These are phyloP conservation scores for Drosophila limbata DNA, from an alignment of 2,888 invertebrate species.

Conservation along the genomic window DNA sequence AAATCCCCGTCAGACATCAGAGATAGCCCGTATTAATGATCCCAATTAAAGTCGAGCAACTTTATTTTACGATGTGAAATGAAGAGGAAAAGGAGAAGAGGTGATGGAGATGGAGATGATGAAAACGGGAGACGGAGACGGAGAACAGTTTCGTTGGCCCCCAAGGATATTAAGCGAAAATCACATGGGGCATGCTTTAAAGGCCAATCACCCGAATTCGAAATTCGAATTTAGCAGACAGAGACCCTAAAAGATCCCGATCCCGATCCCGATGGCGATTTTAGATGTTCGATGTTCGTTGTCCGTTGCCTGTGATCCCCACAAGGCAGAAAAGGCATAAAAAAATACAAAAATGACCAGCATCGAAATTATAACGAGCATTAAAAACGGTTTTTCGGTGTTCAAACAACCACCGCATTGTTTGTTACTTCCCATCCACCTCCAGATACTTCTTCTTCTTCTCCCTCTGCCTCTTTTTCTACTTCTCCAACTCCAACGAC, in stretches of 20 bases:
- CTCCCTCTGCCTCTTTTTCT: background rate
- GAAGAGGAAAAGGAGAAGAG: background rate
- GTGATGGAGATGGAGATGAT: background rate
- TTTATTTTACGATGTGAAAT: slow-evolving; percentile 51
- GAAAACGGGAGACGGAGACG: background rate
- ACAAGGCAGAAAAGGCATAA: slow-evolving; percentile 5
- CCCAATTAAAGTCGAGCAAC: slow-evolving; percentile 65
- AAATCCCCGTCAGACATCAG: slow-evolving; percentile 11
- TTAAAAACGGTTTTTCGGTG: slow-evolving; percentile 68
- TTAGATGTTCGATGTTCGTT: slow-evolving; percentile 14
- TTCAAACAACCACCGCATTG: slow-evolving; percentile 68
- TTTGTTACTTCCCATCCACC: slow-evolving; percentile 37
- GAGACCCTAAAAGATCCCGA: slow-evolving; percentile 38
- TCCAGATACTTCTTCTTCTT: background rate
- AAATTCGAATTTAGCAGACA: slow-evolving; percentile 21
- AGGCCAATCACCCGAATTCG: slow-evolving; percentile 68
- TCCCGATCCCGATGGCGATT: slow-evolving; percentile 21
- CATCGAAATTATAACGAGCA: slow-evolving; percentile 73
- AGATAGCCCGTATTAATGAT: slow-evolving; percentile 50
- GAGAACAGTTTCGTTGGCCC: slow-evolving; percentile 57
- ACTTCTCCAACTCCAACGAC: background rate
- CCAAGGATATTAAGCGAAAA: slow-evolving; percentile 68
- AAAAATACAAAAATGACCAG: slow-evolving; percentile 16
- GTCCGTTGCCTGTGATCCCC: slow-evolving; percentile 30
- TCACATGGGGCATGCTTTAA: slow-evolving; percentile 52